These are phyloP conservation scores for Trichogramma pretiosum DNA, from an alignment of 1,140 invertebrate species.

Conservation along the genomic window DNA sequence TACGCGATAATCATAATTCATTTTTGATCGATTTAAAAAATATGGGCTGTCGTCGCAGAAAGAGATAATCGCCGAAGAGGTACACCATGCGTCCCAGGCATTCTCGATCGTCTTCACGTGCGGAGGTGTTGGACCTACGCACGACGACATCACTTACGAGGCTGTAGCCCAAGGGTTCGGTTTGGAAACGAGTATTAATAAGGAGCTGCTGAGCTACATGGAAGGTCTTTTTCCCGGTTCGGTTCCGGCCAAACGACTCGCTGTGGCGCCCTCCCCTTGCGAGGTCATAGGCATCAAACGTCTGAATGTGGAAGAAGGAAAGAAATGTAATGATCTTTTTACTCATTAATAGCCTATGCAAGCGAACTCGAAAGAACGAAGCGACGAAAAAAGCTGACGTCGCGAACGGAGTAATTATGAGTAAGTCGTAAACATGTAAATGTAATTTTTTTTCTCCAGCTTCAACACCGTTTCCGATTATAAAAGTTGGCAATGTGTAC, in stretches of 20 bases:
- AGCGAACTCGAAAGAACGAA: too few relatives aligned
- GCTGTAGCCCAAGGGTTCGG: constrained; percentile 58
- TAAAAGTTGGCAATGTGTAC: constrained; percentile 58
- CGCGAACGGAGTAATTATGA: too few relatives aligned
- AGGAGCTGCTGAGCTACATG: constrained; percentile 47
- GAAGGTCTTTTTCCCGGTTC: constrained; percentile 22
- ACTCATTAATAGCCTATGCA: too few relatives aligned
- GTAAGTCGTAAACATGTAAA: too few relatives aligned
- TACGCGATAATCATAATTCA: neutral
- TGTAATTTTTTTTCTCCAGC: too few relatives aligned
- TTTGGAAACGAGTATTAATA: constrained; percentile 41
- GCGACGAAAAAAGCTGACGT: too few relatives aligned
- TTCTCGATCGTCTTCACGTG: constrained; percentile 55
- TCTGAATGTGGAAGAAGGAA: too few relatives aligned
- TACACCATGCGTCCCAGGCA: constrained; percentile 48
- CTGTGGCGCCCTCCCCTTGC: constrained; percentile 27
- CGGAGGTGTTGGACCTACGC: constrained; percentile 70
- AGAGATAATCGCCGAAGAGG: constrained; percentile 44
- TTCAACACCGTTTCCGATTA: too few relatives aligned
- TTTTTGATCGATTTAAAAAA: neutral
- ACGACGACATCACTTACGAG: constrained; percentile 68
- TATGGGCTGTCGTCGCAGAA: constrained; percentile 4
- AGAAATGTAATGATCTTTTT: too few relatives aligned
- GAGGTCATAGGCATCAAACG: constrained; percentile 28
- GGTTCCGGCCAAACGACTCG: constrained; percentile 22